Conservation (phyloP, 2,113 vertebrate genomes). For the Sinosuthora webbiana region DNA sequence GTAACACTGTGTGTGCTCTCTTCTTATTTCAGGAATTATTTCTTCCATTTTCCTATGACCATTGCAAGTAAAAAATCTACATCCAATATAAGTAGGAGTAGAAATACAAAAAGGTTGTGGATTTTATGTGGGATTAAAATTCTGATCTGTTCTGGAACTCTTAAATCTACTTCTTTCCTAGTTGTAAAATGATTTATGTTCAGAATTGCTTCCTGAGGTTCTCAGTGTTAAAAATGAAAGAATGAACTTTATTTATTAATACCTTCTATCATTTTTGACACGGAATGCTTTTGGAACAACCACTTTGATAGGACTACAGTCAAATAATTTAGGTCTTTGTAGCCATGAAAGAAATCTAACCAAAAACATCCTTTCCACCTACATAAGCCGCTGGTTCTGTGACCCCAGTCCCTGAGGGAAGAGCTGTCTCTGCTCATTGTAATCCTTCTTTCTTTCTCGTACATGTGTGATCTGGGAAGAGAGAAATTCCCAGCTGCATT, state of each 20-base stretch:
- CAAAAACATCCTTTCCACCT: rapidly evolving
- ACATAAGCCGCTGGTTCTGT: background rate
- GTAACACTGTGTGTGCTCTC: rapidly evolving
- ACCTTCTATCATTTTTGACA: background rate
- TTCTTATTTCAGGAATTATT: background rate
- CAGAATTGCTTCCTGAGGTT: background rate
- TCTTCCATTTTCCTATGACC: background rate
- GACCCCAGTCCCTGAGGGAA: rapidly evolving
- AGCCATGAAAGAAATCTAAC: background rate
- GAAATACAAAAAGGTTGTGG: background rate
- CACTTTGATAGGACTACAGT: rapidly evolving
- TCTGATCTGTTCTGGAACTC: background rate
- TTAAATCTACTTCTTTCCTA: background rate
- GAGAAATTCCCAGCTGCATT: background rate
- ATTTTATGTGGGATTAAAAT: background rate
- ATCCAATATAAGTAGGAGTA: background rate
- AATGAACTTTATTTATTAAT: too few species aligned
- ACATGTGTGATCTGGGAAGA: background rate
- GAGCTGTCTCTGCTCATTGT: background rate
- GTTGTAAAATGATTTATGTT: background rate
- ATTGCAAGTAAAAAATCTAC: background rate
- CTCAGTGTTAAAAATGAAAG: background rate
- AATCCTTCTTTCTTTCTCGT: background rate
- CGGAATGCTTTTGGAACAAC: background rate
- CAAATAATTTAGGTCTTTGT: background rate